Evolutionary conservation across 2,113 vertebrate species (phyloP).

Genomic region (Notothenia rossii): DNA sequence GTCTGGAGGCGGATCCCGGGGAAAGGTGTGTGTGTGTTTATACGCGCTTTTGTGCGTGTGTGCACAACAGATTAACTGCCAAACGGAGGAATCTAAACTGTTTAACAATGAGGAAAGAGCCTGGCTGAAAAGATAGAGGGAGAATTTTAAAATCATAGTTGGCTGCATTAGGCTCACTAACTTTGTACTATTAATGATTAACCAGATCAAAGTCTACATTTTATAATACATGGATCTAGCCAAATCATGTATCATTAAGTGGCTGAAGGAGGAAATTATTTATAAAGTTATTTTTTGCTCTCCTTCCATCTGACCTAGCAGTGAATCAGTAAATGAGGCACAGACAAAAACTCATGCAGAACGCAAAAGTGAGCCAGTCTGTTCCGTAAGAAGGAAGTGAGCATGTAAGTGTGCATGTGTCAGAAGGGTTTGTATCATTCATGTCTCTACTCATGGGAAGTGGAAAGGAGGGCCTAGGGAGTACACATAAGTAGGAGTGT

Average conservation of each 20-base stretch:
- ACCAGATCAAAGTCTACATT: constrained; percentile 45
- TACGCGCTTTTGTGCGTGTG: constrained; percentile 11
- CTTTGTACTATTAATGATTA: constrained; percentile 50
- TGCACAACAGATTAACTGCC: constrained; percentile 59
- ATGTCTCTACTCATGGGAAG: constrained; percentile 16
- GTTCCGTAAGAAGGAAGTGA: constrained; percentile 33
- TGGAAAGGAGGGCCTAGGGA: constrained; percentile 17
- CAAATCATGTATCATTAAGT: not conserved
- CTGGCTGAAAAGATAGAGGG: constrained; percentile 6
- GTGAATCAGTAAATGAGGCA: not conserved
- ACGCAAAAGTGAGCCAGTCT: constrained; percentile 20
- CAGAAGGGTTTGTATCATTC: constrained; percentile 42
- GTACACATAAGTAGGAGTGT: constrained; percentile 13
- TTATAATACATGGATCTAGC: constrained; percentile 7
- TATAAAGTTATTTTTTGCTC: not conserved
- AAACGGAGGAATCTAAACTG: constrained; percentile 19
- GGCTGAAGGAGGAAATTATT: not conserved
- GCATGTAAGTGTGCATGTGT: constrained; percentile 19
- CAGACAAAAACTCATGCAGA: not conserved
- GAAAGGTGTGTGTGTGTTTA: constrained; percentile 39
- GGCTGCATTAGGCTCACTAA: not conserved
- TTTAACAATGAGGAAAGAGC: constrained; percentile 1
- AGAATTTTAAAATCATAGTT: not conserved
- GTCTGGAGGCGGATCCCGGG: constrained; percentile 68
- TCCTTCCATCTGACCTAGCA: not conserved